A percentile compares a stretch with the other conserved stretches of the same genome.
Evolutionary conservation across 2,797 vertebrate species (phyloP).

Genomic region (Ptychobarbus kaznakovi): DNA sequence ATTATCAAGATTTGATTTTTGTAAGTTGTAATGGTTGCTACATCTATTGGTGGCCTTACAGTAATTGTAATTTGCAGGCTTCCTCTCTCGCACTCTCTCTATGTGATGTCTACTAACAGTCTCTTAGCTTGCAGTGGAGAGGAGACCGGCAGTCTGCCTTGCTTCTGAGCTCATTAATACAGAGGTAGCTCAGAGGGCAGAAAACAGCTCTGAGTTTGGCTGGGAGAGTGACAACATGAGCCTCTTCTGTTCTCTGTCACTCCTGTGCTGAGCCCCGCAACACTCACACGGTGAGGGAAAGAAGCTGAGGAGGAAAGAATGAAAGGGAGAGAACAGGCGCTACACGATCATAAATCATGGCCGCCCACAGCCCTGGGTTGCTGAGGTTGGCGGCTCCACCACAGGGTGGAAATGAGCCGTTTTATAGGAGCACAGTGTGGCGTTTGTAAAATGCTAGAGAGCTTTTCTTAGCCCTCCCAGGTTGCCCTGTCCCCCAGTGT

Average conservation of each 20-base stretch:
- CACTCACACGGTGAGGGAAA: slow-evolving; percentile 60
- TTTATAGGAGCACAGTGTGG: slow-evolving; percentile 76
- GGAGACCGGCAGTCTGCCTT: slow-evolving; percentile 66
- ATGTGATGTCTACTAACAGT: slow-evolving; percentile 7
- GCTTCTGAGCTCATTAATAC: slow-evolving; percentile 53
- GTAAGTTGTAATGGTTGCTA: neutral
- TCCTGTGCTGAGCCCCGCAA: slow-evolving; percentile 65
- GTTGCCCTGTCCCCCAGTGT: slow-evolving; percentile 53
- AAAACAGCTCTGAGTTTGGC: slow-evolving; percentile 55
- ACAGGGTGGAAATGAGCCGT: slow-evolving; percentile 79
- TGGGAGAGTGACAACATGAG: slow-evolving; percentile 75
- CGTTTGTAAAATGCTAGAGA: slow-evolving; percentile 73
- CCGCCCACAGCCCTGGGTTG: slow-evolving; percentile 36
- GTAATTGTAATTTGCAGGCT: neutral
- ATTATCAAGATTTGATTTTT: neutral
- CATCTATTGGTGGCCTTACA: neutral
- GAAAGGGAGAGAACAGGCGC: slow-evolving; percentile 73
- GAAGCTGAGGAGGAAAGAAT: slow-evolving; percentile 38
- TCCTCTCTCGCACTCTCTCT: neutral
- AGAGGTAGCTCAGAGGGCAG: slow-evolving; percentile 51
- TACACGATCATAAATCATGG: slow-evolving; percentile 77
- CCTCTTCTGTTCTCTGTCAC: slow-evolving; percentile 75
- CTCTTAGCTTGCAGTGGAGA: slow-evolving; percentile 57
- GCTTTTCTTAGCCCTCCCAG: slow-evolving; percentile 65
- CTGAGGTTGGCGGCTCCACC: slow-evolving; percentile 73